Evolutionary conservation across 2,888 invertebrate species (phyloP).

Genomic region (Micoletzkya japonica): DNA sequence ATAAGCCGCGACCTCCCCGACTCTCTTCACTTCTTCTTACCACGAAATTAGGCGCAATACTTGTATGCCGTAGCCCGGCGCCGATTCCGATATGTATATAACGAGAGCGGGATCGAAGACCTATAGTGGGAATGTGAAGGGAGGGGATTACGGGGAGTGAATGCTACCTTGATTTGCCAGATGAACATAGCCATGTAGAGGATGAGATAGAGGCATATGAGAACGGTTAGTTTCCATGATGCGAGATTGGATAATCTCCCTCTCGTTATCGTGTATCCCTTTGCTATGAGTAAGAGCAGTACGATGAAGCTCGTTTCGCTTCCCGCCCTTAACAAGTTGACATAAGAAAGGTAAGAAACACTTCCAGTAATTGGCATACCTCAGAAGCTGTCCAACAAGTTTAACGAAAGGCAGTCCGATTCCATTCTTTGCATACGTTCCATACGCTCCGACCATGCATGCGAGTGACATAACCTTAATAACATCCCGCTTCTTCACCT

Average conservation of each 20-base stretch:
- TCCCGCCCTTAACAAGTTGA: constrained; percentile 70
- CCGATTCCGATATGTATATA: constrained; percentile 85
- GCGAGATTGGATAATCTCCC: constrained; percentile 74
- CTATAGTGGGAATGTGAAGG: constrained; percentile 66
- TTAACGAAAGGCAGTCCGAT: constrained; percentile 69
- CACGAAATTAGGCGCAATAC: constrained; percentile 16
- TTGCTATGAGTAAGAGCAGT: constrained; percentile 80
- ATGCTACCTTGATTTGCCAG: constrained; percentile 50
- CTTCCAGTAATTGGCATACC: constrained; percentile 29
- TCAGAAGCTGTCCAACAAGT: constrained; percentile 65
- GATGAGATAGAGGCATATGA: constrained; percentile 78
- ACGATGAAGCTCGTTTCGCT: constrained; percentile 79
- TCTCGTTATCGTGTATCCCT: constrained; percentile 89
- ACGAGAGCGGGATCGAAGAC: constrained; percentile 89
- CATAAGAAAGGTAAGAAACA: not conserved
- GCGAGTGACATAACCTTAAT: constrained; percentile 25
- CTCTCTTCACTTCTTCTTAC: not conserved
- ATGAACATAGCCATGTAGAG: constrained; percentile 79
- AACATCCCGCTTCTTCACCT: not conserved
- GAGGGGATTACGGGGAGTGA: not conserved
- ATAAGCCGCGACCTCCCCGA: not conserved
- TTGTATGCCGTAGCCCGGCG: constrained; percentile 77
- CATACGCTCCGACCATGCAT: constrained; percentile 3
- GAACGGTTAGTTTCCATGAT: constrained; percentile 78
- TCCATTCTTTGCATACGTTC: constrained; percentile 78